Evolutionary conservation across 2,113 vertebrate species (phyloP), one percentile per base, ranked within the genome.

Genomic region (Elanus axillaris): DNA sequence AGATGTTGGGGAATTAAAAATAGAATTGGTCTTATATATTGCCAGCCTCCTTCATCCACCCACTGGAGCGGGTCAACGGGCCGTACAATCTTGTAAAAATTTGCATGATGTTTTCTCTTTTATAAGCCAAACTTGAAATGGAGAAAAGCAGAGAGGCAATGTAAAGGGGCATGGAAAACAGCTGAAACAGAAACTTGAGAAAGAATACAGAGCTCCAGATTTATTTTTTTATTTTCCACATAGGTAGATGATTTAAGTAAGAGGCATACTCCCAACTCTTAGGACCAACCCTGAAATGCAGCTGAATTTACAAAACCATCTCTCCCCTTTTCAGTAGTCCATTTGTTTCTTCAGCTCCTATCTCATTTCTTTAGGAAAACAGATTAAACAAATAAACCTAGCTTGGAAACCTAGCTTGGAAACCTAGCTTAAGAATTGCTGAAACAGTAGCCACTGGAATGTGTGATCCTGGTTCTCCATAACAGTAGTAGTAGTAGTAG

Each of bases 311-410:
- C 5, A 36, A 66, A 75, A 59, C 11, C 1, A 0, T 32, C 10
- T 27, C 26, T 59, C 16, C 4, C 23, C 50, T 76, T 92, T 78
- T n/a, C n/a, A 55, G 4, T 43, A 82, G 66, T 9, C 19, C 0
- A 0, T 77, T 81, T 0, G 0, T 66, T 87, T 10, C 2, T 1
- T n/a, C 52, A 40, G 25, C 7, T 87, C 19, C 53, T 56, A 14
- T 47, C 16, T 83, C 23, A 45, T 86, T 89, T 84, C 31, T 94
- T 66, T 53, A 50, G n/a, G 68, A 80, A 93, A 93, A 69, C 6
- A 56, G 22, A 31, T 71, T 4, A 78, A 85, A 42, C 14, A 82
- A 90, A 56, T 29, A 43, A 59, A 34, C 43, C 25, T 55, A 21
- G 2, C 7, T 29, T 93, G 81, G 69, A 92, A 94, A 60, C 12